Conservation (phyloP, 2,797 vertebrate genomes). For the Manis pentadactyla region DNA sequence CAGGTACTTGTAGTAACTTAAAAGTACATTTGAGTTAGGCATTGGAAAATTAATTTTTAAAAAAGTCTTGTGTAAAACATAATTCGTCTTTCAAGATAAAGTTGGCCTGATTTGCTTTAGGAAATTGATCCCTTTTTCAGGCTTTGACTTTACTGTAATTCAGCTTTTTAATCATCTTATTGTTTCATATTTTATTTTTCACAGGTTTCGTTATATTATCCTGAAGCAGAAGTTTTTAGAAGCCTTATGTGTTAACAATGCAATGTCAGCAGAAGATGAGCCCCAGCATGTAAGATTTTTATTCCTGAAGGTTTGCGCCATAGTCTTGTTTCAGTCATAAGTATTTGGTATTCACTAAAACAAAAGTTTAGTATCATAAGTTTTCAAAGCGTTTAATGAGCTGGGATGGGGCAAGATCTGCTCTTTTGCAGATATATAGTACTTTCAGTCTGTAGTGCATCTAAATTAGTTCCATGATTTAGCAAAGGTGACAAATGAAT, state of each 20-base stretch:
- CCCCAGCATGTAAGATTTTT: conserved; percentile 93
- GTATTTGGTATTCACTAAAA: conserved; percentile 45
- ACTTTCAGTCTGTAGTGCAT: neutral
- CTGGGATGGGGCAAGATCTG: neutral
- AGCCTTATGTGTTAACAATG: conserved; percentile 97
- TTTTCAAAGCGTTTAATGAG: conserved; percentile 21
- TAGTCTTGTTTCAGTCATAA: conserved; percentile 75
- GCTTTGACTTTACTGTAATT: neutral
- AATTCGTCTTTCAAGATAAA: neutral
- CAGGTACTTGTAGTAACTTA: neutral
- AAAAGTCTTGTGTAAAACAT: neutral
- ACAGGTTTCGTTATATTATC: conserved; percentile 96
- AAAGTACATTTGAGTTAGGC: conserved; percentile 34
- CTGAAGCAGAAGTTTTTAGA: conserved; percentile 98
- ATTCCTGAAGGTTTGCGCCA: conserved; percentile 80
- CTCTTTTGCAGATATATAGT: neutral
- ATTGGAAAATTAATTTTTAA: neutral
- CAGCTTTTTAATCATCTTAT: conserved; percentile 60
- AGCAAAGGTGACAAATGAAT: neutral
- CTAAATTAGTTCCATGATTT: neutral
- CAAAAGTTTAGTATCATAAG: neutral
- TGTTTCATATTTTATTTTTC: conserved; percentile 62
- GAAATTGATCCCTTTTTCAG: conserved; percentile 21
- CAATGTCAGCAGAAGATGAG: conserved; percentile 95
- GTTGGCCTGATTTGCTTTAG: neutral